Evolutionary conservation across 2,113 vertebrate genomes (phyloP).

Genomic region (Cyprinodon brontotheroides): DNA sequence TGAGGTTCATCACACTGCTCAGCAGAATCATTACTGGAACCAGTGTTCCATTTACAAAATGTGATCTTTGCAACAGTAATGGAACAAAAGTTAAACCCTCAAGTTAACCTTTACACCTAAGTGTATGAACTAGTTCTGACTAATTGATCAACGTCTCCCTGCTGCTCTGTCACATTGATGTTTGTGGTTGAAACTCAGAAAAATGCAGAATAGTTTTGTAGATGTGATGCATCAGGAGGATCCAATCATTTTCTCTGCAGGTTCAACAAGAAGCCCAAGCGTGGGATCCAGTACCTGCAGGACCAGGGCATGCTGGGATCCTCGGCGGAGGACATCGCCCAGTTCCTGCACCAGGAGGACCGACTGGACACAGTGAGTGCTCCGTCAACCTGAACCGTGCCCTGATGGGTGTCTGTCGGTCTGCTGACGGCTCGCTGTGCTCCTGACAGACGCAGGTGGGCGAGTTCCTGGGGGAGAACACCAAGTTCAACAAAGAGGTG

Average conservation of each 20-base stretch:
- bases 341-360: constrained; percentile 96
- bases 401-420: background rate
- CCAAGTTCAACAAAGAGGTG: constrained; percentile 92
- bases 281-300: constrained; percentile 94
- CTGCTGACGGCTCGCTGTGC: background rate
- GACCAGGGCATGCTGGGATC: constrained; percentile 94
- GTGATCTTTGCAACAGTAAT: too few relatives aligned
- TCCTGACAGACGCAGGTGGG: constrained; percentile 90
- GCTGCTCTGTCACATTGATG: background rate
- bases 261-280: constrained; percentile 96
- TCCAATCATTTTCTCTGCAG: constrained; percentile 61
- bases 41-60: too few relatives aligned
- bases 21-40: too few relatives aligned
- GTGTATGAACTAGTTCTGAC: too few relatives aligned
- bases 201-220: background rate
- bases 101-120: too few relatives aligned
- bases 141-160: too few relatives aligned
- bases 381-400: background rate
- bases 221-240: background rate
- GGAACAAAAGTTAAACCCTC: too few relatives aligned
- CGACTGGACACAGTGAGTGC: constrained; percentile 91
- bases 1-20: too few relatives aligned
- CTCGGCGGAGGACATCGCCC: constrained; percentile 88
- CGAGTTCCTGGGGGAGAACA: constrained; percentile 94
- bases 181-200: background rate